phyloP scores from a whole-genome alignment of 2,113 vertebrate genomes.

The Ictidomys tridecemlineatus region DNA sequence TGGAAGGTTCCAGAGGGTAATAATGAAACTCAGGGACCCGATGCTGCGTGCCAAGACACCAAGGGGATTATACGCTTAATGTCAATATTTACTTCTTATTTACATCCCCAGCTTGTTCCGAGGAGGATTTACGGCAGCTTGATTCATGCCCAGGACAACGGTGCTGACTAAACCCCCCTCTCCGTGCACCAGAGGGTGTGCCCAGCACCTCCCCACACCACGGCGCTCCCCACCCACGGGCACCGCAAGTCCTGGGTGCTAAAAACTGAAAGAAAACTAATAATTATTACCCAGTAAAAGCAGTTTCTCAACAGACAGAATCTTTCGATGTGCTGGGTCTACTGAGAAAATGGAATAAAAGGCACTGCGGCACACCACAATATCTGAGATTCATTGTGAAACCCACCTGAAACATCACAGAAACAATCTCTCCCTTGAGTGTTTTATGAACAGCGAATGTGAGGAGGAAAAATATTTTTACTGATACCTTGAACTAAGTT shows the following conservation, averaged over 20 bases:
- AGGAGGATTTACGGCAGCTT: conserved; percentile 12
- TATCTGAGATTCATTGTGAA: conserved; percentile 66
- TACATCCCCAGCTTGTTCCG: not conserved
- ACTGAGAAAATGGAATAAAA: conserved; percentile 13
- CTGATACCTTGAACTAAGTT: conserved; percentile 56
- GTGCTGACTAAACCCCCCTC: not conserved
- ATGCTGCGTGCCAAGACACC: not conserved
- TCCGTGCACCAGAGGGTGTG: accelerated
- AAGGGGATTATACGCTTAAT: not conserved
- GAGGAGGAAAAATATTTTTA: conserved; percentile 46
- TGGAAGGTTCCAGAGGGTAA: not conserved
- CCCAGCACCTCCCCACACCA: accelerated
- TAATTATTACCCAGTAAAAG: conserved; percentile 11
- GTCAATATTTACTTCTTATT: conserved; percentile 42
- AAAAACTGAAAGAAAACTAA: not conserved
- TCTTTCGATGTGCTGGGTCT: not conserved
- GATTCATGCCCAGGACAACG: not conserved
- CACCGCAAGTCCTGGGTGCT: not conserved
- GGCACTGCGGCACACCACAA: not conserved
- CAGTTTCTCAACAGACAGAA: not conserved
- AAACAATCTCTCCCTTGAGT: conserved; percentile 59
- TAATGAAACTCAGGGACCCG: not conserved
- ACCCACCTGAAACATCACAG: conserved; percentile 54
- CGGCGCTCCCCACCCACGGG: accelerated
- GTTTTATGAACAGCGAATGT: conserved; percentile 60